Conservation (phyloP, 2,888 invertebrate species). For the Cryptus armator region DNA sequence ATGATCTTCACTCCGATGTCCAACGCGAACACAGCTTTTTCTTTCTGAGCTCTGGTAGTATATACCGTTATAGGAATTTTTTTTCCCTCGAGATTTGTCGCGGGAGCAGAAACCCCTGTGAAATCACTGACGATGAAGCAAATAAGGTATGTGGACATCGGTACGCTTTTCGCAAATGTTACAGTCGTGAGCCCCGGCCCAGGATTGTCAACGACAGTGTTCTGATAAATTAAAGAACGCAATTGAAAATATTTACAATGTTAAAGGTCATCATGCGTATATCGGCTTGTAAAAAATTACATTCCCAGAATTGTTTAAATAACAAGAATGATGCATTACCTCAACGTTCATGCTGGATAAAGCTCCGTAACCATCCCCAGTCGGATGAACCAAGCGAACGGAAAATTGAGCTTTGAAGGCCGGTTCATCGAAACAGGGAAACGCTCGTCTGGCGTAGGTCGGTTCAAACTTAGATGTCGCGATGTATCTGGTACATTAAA, state of each 20-base stretch:
- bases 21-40: slow-evolving; percentile 92
- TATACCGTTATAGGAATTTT: slow-evolving; percentile 91
- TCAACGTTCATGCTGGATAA: slow-evolving; percentile 94
- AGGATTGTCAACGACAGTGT: slow-evolving; percentile 82
- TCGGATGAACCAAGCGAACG: slow-evolving; percentile 91
- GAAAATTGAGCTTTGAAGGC: slow-evolving; percentile 95
- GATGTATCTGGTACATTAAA: slow-evolving; percentile 88
- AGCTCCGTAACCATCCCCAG: slow-evolving; percentile 89
- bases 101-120: slow-evolving; percentile 82
- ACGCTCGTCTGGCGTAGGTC: slow-evolving; percentile 96
- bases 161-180: slow-evolving; percentile 92
- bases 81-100: slow-evolving; percentile 85
- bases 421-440: slow-evolving; percentile 98
- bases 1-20: slow-evolving; percentile 90
- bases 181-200: slow-evolving; percentile 87
- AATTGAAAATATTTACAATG: neutral
- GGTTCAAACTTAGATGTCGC: slow-evolving; percentile 98
- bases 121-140: slow-evolving; percentile 98
- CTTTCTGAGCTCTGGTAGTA: slow-evolving; percentile 90
- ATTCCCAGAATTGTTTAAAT: neutral
- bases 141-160: slow-evolving; percentile 97
- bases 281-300: neutral
- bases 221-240: slow-evolving; percentile 74
- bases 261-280: neutral
- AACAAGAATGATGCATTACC: slow-evolving; percentile 85